Percentiles rank a stretch among this genome's conserved stretches.
Conservation (phyloP, 1,140 invertebrate species). For the Popillia japonica region DNA sequence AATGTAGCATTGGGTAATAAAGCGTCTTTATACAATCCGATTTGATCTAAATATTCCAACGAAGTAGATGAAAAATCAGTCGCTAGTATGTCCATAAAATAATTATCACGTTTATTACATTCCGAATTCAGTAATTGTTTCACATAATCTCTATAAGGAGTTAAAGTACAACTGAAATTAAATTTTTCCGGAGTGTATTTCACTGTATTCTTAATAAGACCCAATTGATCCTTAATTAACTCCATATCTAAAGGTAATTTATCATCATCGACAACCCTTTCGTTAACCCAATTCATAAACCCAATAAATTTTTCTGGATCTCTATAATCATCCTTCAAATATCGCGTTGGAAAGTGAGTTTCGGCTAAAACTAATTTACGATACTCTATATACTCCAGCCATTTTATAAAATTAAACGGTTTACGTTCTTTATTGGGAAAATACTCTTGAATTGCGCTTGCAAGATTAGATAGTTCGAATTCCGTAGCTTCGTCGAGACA, state of each 20-base stretch:
- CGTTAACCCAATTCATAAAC: conserved; percentile 48
- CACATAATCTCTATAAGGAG: conserved; percentile 47
- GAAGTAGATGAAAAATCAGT: conserved; percentile 46
- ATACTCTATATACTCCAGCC: conserved; percentile 70
- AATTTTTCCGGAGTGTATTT: conserved; percentile 1
- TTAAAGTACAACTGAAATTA: conserved; percentile 47
- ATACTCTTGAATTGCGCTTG: conserved; percentile 61
- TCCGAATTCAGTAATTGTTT: conserved; percentile 40
- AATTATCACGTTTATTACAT: conserved; percentile 13
- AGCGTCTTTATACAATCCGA: background rate
- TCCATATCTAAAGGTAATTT: conserved; percentile 43
- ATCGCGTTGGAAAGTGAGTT: conserved; percentile 64
- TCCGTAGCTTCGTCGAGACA: conserved; percentile 71
- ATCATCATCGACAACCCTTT: conserved; percentile 44
- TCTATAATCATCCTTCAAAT: conserved; percentile 41
- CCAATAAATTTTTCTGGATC: conserved; percentile 44
- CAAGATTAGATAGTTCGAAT: conserved; percentile 65
- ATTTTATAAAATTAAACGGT: conserved; percentile 70
- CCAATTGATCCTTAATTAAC: conserved; percentile 44
- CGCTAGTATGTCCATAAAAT: conserved; percentile 38
- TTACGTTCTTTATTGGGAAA: conserved; percentile 52
- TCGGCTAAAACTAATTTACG: conserved; percentile 64
- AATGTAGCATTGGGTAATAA: conserved; percentile 3
- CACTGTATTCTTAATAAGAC: conserved; percentile 44
- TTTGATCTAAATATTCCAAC: conserved; percentile 34